Conservation (phyloP, 2,113 vertebrate genomes). For the Lycocorax pyrrhopterus region DNA sequence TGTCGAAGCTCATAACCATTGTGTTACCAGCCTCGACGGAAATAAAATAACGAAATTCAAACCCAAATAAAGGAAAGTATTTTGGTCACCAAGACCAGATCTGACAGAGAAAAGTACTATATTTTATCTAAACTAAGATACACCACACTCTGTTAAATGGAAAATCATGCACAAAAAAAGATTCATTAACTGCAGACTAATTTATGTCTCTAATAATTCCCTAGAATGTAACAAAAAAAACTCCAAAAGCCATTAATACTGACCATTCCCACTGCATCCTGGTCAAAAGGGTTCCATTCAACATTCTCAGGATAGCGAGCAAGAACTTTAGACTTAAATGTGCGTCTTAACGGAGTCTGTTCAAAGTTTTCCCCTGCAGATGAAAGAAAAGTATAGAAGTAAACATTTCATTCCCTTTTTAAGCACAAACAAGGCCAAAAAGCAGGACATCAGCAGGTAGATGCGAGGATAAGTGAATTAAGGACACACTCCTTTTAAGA, state of each 20-base stretch:
- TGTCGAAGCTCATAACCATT: not conserved
- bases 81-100: not conserved
- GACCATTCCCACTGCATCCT: slow-evolving; percentile 99
- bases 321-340: slow-evolving; percentile 98
- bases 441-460: slow-evolving; percentile 56
- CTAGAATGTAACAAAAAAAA: not conserved
- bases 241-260: slow-evolving; percentile 6
- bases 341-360: slow-evolving; percentile 95
- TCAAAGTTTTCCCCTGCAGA: slow-evolving; percentile 97
- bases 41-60: not conserved
- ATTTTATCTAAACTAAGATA: not conserved
- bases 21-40: not conserved
- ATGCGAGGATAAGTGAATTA: slow-evolving; percentile 55
- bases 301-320: slow-evolving; percentile 97
- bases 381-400: not conserved
- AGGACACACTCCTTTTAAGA: slow-evolving; percentile 60
- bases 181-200: not conserved
- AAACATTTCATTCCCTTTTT: not conserved
- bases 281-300: slow-evolving; percentile 98
- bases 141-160: not conserved
- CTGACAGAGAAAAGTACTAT: not conserved
- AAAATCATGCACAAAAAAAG: not conserved
- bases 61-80: not conserved
- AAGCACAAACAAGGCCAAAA: slow-evolving; percentile 5
- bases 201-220: not conserved